Evolutionary conservation across 2,888 invertebrate species (phyloP), one percentile per base, ranked within the genome.

Genomic region (Scaptomyza reducta): DNA sequence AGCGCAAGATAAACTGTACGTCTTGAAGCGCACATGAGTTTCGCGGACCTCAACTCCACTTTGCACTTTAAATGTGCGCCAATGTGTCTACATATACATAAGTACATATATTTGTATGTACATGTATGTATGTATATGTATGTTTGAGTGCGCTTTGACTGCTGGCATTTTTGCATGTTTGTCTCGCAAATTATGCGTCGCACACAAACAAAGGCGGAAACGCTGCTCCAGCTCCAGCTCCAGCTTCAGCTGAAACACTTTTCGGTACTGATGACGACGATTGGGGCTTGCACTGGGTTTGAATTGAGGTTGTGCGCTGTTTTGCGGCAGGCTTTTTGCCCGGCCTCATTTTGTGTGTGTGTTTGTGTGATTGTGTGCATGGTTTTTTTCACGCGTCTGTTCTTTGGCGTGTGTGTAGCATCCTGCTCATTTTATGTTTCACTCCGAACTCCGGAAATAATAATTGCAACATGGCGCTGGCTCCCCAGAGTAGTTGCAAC

Each of bases 111-210:
- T 22, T 6, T 47, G 41, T 53, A 41, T 67, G 59, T 50, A 18
- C 46, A 11, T 40, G 22, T 54, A 31, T 62, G 27, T 41, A 14
- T 47, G 38, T 29, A 35, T 22, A 9, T 47, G 44, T 53, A 41
- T 67, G 59, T 47, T 25, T 56, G 59, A 62, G 49, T 59, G 50
- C 42, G 67, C 69, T 74, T 80, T 78, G 84, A 81, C 77, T 79
- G 75, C 75, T 79, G 69, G 77, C 74, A 86, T 86, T 86, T 81
- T 81, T 81, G 84, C 79, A 81, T 87, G 82, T 84, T 83, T 81
- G 85, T 81, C 87, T 78, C 87, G 74, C 76, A 84, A 84, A 87
- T 84, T 84, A 84, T 87, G 83, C 85, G 87, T 84, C 77, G 83
- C 78, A 69, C 81, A 78, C 82, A 83, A 84, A 83, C 82, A 87